Percentiles rank a stretch among this genome's conserved stretches.
These are phyloP conservation scores for Saturnia pavonia DNA, from an alignment of 2,888 invertebrate genomes.

Conservation along the genomic window DNA sequence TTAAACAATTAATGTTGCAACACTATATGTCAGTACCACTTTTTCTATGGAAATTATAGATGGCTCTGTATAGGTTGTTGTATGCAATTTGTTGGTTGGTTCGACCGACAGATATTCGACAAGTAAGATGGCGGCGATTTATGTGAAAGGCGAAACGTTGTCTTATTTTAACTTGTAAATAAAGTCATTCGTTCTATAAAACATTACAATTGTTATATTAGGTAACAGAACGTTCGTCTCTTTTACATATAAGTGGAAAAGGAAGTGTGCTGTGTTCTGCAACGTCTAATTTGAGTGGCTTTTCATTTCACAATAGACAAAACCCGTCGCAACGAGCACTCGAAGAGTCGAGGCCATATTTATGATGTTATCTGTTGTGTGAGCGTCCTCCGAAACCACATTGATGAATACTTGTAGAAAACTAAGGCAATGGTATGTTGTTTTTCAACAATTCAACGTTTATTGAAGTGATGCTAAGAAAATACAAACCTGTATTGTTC, in stretches of 20 bases:
- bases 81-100: constrained; percentile 54
- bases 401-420: constrained; percentile 70
- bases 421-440: constrained; percentile 76
- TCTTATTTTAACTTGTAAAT: constrained; percentile 79
- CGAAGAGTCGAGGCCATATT: constrained; percentile 84
- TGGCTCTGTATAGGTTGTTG: constrained; percentile 22
- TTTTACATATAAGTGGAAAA: constrained; percentile 54
- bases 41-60: constrained; percentile 16
- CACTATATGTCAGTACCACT: not conserved
- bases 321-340: constrained; percentile 79
- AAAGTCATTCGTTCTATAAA: constrained; percentile 66
- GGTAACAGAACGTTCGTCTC: constrained; percentile 44
- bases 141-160: constrained; percentile 85
- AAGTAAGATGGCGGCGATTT: constrained; percentile 86
- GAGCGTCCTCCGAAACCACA: constrained; percentile 78
- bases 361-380: constrained; percentile 83
- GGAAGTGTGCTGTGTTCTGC: constrained; percentile 59
- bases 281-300: constrained; percentile 58
- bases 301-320: constrained; percentile 79
- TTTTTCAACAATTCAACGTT: constrained; percentile 36
- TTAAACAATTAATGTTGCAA: too few species aligned
- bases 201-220: constrained; percentile 48
- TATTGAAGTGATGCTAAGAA: constrained; percentile 38
- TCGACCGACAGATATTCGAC: constrained; percentile 70
- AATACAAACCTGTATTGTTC: constrained; percentile 61